Evolutionary conservation across 2,888 invertebrate genomes (phyloP).

Genomic region (Habrosyne pyritoides): DNA sequence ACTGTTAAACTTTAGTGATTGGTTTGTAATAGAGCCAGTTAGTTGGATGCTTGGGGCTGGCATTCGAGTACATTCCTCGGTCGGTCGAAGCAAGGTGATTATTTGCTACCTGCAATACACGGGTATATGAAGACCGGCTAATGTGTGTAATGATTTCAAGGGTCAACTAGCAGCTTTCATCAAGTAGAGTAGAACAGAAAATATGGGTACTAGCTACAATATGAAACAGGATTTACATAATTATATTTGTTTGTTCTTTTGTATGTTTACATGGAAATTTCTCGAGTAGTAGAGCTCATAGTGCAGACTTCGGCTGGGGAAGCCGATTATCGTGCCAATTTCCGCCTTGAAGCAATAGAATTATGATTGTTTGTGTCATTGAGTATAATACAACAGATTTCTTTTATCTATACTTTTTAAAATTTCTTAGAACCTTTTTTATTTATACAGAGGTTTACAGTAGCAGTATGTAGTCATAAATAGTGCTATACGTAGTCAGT

Average conservation of each 20-base stretch:
- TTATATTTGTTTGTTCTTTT: not conserved
- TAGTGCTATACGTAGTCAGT: not conserved
- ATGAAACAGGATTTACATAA: not conserved
- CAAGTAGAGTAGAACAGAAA: not conserved
- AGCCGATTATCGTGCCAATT: too few relatives aligned
- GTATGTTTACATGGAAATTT: not conserved
- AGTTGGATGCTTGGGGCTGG: slow-evolving; percentile 19
- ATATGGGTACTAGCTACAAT: not conserved
- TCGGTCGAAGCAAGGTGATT: slow-evolving; percentile 45
- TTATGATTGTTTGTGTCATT: too few relatives aligned
- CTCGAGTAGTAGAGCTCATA: too few relatives aligned
- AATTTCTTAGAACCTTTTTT: too few relatives aligned
- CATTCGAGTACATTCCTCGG: slow-evolving; percentile 41
- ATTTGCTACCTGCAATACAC: slow-evolving; percentile 31
- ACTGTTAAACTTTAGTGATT: slow-evolving; percentile 18
- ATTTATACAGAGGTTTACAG: too few relatives aligned
- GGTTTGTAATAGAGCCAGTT: slow-evolving; percentile 31
- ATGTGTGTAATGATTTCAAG: not conserved
- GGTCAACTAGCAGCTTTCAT: not conserved
- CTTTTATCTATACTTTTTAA: too few relatives aligned
- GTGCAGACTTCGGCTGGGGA: too few relatives aligned
- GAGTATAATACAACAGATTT: too few relatives aligned
- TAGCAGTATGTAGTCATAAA: not conserved
- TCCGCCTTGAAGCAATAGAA: too few relatives aligned
- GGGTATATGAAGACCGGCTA: slow-evolving; percentile 12